Evolutionary conservation across 2,113 vertebrate species (phyloP).

Genomic region (Paramisgurnus dabryanus): DNA sequence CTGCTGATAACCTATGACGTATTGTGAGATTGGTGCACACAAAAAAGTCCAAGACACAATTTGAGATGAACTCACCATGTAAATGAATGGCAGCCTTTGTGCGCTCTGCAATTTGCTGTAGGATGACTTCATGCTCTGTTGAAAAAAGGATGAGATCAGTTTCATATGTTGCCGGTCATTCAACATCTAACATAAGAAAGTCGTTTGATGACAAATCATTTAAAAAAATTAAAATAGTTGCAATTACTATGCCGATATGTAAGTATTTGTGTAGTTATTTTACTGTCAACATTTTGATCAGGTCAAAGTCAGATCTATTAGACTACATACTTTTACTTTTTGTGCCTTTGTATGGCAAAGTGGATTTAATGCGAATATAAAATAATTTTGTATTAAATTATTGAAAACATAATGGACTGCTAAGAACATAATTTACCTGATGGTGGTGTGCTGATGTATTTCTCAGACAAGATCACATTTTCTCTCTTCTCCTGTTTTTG

Average conservation of each 20-base stretch:
- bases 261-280: too few relatives aligned
- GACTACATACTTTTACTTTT: too few relatives aligned
- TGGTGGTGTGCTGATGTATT: neutral
- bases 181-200: neutral
- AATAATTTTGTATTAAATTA: neutral
- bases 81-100: slow-evolving; percentile 75
- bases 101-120: slow-evolving; percentile 63
- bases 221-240: too few relatives aligned
- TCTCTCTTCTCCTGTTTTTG: neutral
- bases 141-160: slow-evolving; percentile 39
- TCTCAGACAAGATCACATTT: fast-evolving
- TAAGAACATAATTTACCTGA: slow-evolving; percentile 12
- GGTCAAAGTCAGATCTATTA: too few relatives aligned
- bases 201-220: too few relatives aligned
- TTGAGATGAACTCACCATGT: slow-evolving; percentile 67
- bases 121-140: slow-evolving; percentile 57
- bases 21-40: neutral
- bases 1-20: slow-evolving; percentile 22
- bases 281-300: too few relatives aligned
- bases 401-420: neutral
- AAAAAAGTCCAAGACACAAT: slow-evolving; percentile 1
- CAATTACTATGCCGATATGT: too few relatives aligned
- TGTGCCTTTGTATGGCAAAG: too few relatives aligned
- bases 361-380: too few relatives aligned
- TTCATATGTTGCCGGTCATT: slow-evolving; percentile 6